A percentile compares a stretch with the other conserved stretches of the same genome.
Conservation (phyloP, 2,888 invertebrate genomes). For the Conomelus anceps region DNA sequence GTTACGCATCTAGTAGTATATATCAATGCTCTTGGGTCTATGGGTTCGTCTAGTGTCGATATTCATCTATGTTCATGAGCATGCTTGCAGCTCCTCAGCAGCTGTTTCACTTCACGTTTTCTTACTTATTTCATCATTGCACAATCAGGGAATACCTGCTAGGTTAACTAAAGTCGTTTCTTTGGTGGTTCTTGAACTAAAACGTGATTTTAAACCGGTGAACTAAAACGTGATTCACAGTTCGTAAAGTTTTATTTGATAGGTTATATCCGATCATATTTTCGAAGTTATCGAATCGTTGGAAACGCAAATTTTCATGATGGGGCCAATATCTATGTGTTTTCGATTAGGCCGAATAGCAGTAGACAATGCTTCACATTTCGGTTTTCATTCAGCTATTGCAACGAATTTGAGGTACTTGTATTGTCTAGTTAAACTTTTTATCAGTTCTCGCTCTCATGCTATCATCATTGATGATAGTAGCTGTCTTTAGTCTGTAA, state of each 20-base stretch:
- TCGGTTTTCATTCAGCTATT: neutral
- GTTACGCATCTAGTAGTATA: no score
- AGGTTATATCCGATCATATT: neutral
- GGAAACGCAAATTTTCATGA: neutral
- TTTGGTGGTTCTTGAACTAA: neutral
- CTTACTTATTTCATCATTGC: neutral
- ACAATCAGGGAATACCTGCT: neutral
- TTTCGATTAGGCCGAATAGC: conserved; percentile 11
- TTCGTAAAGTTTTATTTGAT: neutral
- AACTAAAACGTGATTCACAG: neutral
- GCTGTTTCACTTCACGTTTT: neutral
- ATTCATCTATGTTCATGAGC: neutral
- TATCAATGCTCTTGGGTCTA: no score
- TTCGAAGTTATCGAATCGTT: neutral
- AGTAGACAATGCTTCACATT: conserved; percentile 3
- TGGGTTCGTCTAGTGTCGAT: neutral
- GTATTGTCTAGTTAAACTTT: neutral
- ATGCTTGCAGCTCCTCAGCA: neutral
- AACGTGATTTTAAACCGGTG: no score
- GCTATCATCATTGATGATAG: no score
- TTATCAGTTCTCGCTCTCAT: no score
- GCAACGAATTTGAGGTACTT: neutral
- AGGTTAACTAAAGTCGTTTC: neutral
- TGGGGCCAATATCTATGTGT: conserved; percentile 13
- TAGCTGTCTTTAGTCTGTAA: no score